phyloP scores from a whole-genome alignment of 2,797 vertebrate genomes.

The Syncerus caffer region DNA sequence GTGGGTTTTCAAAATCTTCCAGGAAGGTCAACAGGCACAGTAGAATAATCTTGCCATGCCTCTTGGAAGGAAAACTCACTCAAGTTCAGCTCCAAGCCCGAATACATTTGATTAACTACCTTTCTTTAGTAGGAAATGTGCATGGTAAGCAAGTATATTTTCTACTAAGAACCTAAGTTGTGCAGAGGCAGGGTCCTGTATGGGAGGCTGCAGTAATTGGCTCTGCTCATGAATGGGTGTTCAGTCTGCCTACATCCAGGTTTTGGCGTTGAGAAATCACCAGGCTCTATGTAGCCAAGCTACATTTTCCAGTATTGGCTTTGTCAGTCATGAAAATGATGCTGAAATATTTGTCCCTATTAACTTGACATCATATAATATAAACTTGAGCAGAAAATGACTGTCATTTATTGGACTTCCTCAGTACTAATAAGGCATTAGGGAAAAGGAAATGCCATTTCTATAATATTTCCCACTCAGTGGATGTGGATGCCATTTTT shows the following conservation, averaged over 20 bases:
- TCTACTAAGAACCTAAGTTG: background rate
- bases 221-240: background rate
- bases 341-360: background rate
- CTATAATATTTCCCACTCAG: background rate
- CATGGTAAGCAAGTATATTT: background rate
- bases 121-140: background rate
- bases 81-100: background rate
- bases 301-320: background rate
- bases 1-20: conserved; percentile 4
- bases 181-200: background rate
- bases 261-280: background rate
- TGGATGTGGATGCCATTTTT: background rate
- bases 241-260: background rate
- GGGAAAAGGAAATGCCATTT: background rate
- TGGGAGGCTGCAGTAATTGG: background rate
- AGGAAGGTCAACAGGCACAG: background rate
- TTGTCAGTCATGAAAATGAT: background rate
- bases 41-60: background rate
- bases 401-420: background rate
- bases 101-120: background rate
- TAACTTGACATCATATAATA: background rate
- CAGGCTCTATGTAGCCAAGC: background rate
- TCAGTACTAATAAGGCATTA: background rate
- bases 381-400: background rate
- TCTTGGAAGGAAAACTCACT: background rate